A percentile compares a stretch with the other conserved stretches of the same genome.
Conservation (phyloP, 2,888 invertebrate species). For the Agonopterix alstromeriana region DNA sequence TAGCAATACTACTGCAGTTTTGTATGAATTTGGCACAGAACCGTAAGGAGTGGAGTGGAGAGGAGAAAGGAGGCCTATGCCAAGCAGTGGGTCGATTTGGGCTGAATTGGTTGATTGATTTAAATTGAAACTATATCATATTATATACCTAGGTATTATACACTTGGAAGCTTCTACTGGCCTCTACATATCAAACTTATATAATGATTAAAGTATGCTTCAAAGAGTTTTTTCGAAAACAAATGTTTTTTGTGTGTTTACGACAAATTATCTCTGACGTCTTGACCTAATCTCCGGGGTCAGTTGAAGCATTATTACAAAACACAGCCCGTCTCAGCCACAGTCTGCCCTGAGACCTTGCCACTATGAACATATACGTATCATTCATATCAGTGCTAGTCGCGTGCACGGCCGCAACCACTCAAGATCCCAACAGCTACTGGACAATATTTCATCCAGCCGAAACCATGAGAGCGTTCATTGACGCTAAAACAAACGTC, state of each 20-base stretch:
- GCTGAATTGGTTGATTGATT: too few species aligned
- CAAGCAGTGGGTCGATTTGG: too few species aligned
- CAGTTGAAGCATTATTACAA: conserved; percentile 19
- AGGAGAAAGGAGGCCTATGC: too few species aligned
- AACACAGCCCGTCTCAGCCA: conserved; percentile 11
- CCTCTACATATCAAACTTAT: background rate
- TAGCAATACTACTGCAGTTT: too few species aligned
- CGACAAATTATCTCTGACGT: conserved; percentile 18
- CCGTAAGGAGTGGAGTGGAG: too few species aligned
- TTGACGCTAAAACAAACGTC: conserved; percentile 26
- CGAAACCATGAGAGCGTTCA: conserved; percentile 32
- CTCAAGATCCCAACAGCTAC: conserved; percentile 13
- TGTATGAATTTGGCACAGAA: too few species aligned
- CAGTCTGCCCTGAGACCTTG: conserved; percentile 22
- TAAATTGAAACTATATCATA: too few species aligned
- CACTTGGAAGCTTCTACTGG: background rate
- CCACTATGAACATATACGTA: conserved; percentile 23
- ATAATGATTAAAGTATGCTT: too few species aligned
- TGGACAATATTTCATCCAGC: conserved; percentile 5
- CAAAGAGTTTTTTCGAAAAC: too few species aligned
- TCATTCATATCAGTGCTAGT: conserved; percentile 2
- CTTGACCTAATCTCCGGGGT: conserved; percentile 33
- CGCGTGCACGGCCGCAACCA: conserved; percentile 11
- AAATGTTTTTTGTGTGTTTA: too few species aligned
- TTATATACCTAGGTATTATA: background rate